Evolutionary conservation across 1,140 invertebrate species (phyloP), one percentile per base, ranked within the genome.

Genomic region (Oncopeltus fasciatus): DNA sequence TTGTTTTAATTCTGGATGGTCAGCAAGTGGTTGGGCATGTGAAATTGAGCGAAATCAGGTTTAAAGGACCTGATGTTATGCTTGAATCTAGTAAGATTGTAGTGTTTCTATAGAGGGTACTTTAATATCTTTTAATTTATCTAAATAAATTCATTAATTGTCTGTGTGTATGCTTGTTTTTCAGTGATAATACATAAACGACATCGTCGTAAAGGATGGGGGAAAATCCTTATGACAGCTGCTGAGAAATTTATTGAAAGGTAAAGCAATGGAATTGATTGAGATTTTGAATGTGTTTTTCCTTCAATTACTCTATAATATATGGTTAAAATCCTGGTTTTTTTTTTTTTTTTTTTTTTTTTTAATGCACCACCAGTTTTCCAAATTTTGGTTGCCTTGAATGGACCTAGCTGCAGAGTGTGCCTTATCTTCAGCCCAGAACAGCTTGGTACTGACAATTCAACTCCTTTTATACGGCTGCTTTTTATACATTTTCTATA

Each of bases 191-290:
- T 70, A 16, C 38, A 38, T 11, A 63, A 62, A 29, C 31, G 64
- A 11, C 58, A 65, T 38, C 43, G 69, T 49, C 64, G 68, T 16
- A 61, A 66, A 65, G 69, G 69, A 18, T 67, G 65, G 60, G 69
- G 69, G 11, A 67, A 67, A 60, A 62, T 65, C 29, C 49, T 70
- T 12, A 70, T 70, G 68, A 31, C 56, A 28, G 61, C 68, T 21
- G 66, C 68, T 11, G 69, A 70, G 63, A 64, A 68, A 60, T 69
- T 67, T 51, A 57, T 62, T 27, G 63, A 61, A 64, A 65, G 60
- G 67, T 68, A 65, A 64, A n/a, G n/a, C n/a, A n/a, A n/a, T n/a
- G n/a, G n/a, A n/a, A n/a, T n/a, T 11, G 9, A 21, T 33, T 11
- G 26, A 53, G 43, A 61, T 26, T 49, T n/a, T n/a, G n/a, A n/a